Evolutionary conservation across 2,113 vertebrate genomes (phyloP).

Genomic region (Silurus glanis): DNA sequence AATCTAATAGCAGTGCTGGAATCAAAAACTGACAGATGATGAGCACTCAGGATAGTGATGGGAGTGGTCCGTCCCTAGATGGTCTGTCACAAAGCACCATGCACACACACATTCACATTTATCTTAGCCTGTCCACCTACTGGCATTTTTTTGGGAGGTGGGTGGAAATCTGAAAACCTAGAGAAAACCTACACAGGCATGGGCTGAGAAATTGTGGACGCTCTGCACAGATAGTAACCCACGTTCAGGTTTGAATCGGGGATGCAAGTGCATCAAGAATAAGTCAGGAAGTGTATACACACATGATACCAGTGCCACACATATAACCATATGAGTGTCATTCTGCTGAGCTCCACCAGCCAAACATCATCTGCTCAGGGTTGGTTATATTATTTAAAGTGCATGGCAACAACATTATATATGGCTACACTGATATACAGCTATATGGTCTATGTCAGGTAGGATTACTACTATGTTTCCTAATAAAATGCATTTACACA

Average conservation of each 20-base stretch:
- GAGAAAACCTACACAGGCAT: neutral
- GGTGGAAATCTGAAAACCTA: neutral
- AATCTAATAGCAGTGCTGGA: neutral
- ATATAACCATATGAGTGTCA: neutral
- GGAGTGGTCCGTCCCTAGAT: neutral
- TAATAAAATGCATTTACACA: slow-evolving; percentile 1
- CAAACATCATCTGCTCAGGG: neutral
- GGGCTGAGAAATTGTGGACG: too few relatives aligned
- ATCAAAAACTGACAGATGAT: neutral
- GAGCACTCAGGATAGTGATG: neutral
- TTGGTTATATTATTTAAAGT: too few relatives aligned
- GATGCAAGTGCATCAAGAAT: neutral
- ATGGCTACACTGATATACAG: neutral
- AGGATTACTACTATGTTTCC: neutral
- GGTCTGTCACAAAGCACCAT: neutral
- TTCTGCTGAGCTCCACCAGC: neutral
- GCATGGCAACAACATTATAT: neutral
- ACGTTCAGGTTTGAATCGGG: neutral
- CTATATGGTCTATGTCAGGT: neutral
- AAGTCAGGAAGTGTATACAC: neutral
- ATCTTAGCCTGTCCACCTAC: neutral
- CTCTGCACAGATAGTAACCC: neutral
- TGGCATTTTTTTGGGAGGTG: neutral
- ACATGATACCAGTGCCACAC: neutral
- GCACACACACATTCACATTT: neutral